Percentiles rank a stretch among this genome's conserved stretches.
Evolutionary conservation across 2,797 vertebrate genomes (phyloP).

Genomic region (Chrysocyon brachyurus): DNA sequence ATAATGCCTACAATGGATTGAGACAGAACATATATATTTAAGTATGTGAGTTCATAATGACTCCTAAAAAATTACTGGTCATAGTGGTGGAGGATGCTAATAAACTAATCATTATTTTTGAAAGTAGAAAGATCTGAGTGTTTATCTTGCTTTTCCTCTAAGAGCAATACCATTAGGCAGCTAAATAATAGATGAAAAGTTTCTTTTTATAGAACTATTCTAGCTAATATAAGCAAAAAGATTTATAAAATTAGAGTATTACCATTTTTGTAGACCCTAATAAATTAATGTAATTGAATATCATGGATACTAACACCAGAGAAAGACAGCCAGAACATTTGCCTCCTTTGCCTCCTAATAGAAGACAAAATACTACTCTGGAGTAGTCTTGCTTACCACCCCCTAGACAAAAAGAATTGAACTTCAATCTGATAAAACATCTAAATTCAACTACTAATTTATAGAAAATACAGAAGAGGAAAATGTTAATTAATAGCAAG

Average conservation of each 20-base stretch:
- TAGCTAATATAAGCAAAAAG: neutral
- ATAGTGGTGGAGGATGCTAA: neutral
- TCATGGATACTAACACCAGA: neutral
- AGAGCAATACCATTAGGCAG: neutral
- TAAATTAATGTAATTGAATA: neutral
- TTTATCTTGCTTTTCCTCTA: neutral
- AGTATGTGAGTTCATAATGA: neutral
- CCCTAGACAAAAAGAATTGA: neutral
- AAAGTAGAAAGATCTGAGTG: conserved; percentile 7
- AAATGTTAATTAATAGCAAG: conserved; percentile 35
- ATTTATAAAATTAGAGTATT: conserved; percentile 11
- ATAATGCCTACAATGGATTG: neutral
- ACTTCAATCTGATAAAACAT: neutral
- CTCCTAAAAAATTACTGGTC: neutral
- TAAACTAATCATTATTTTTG: neutral
- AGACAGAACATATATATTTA: neutral
- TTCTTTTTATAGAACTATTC: conserved; percentile 24
- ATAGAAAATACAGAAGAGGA: neutral
- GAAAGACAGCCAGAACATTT: neutral
- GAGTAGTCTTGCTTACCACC: neutral
- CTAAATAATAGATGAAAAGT: neutral
- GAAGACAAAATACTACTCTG: neutral
- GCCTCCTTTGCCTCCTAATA: neutral
- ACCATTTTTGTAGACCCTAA: conserved; percentile 27
- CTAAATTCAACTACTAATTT: conserved; percentile 29